Evolutionary conservation across 2,797 vertebrate genomes (phyloP).

Genomic region (Lacerta agilis): DNA sequence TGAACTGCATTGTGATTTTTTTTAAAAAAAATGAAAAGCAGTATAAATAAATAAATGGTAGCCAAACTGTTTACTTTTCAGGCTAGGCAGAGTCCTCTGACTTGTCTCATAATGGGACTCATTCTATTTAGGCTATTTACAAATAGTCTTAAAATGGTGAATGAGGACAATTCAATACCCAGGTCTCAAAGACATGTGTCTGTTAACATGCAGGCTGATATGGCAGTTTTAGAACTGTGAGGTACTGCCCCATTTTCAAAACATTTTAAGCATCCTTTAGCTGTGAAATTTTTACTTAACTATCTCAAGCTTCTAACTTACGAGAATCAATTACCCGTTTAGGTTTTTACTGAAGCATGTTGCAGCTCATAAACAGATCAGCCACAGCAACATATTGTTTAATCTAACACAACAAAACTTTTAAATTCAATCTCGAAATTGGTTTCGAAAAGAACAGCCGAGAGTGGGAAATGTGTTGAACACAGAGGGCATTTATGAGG

Average conservation of each 20-base stretch:
- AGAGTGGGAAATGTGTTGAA: conserved; percentile 25
- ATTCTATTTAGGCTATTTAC: background rate
- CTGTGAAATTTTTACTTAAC: background rate
- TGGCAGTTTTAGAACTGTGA: background rate
- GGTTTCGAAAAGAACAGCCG: background rate
- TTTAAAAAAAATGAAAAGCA: too few species aligned
- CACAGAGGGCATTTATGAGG: background rate
- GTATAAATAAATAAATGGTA: background rate
- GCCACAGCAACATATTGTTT: conserved; percentile 43
- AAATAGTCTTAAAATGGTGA: background rate
- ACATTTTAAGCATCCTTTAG: background rate
- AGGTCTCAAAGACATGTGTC: background rate
- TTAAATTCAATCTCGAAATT: conserved; percentile 30
- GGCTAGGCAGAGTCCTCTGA: background rate
- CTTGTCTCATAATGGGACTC: background rate
- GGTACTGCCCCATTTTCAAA: background rate
- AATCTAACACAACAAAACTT: conserved; percentile 45
- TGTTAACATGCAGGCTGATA: background rate
- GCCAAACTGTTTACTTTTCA: background rate
- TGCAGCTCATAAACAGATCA: conserved; percentile 1
- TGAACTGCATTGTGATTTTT: too few species aligned
- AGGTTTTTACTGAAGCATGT: background rate
- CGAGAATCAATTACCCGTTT: background rate
- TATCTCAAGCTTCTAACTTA: background rate
- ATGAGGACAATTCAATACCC: background rate